phyloP scores from a whole-genome alignment of 1,140 invertebrate genomes.

The Pogonognathellus flavescens region DNA sequence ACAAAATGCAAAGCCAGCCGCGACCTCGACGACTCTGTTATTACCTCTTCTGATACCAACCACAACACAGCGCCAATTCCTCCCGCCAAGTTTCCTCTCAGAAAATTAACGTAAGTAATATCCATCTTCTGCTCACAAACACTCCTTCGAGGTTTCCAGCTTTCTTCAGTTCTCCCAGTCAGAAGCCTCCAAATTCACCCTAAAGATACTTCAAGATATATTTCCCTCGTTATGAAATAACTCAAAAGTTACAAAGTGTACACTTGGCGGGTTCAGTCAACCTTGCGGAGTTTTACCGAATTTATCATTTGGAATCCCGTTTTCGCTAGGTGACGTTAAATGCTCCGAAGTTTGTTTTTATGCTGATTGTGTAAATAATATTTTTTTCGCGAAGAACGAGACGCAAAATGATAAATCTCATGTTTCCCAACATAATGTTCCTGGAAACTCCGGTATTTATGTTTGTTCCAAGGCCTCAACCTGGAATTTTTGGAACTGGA shows the following conservation, averaged over 20 bases:
- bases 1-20: conserved; percentile 17
- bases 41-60: not conserved
- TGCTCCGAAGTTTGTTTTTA: too few relatives aligned
- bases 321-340: too few relatives aligned
- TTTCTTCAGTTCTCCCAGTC: not conserved
- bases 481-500: too few relatives aligned
- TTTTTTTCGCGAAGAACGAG: too few relatives aligned
- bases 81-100: not conserved
- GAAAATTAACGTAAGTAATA: not conserved
- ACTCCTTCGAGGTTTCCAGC: not conserved
- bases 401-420: too few relatives aligned
- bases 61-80: conserved; percentile 4
- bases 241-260: not conserved
- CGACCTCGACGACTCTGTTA: conserved; percentile 28
- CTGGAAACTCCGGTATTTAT: too few relatives aligned
- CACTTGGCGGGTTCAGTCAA: not conserved
- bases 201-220: not conserved
- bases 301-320: not conserved
- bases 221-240: not conserved
- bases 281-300: not conserved
- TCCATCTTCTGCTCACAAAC: not conserved
- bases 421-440: too few relatives aligned
- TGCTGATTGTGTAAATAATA: too few relatives aligned
- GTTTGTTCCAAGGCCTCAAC: too few relatives aligned
- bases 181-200: not conserved